A percentile compares a stretch with the other conserved stretches of the same genome.
Evolutionary conservation across 2,797 vertebrate species (phyloP).

Genomic region (Coranthus polyacanthus): DNA sequence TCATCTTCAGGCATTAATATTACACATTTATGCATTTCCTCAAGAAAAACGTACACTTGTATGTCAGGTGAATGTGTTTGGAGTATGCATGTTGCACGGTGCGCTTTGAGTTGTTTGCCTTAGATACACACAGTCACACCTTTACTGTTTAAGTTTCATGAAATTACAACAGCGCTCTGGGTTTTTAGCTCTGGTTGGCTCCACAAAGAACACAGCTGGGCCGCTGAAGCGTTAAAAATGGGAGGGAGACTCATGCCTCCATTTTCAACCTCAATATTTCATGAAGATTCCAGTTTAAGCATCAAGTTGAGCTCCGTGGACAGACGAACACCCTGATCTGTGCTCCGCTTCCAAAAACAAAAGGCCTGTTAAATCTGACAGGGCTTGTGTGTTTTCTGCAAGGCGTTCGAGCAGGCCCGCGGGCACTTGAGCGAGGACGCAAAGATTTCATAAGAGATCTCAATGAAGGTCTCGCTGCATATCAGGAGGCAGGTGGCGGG

Average conservation of each 20-base stretch:
- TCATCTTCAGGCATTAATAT: too few species aligned
- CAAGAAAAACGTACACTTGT: not conserved
- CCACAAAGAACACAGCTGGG: conserved; percentile 55
- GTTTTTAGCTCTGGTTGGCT: conserved; percentile 19
- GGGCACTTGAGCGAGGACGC: too few species aligned
- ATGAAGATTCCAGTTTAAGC: conserved; percentile 67
- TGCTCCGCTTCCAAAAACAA: too few species aligned
- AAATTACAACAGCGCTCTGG: not conserved
- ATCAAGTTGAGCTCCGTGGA: conserved; percentile 36
- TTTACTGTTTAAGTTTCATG: not conserved
- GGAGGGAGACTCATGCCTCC: conserved; percentile 51
- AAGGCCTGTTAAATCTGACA: not conserved
- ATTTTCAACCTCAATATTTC: conserved; percentile 81
- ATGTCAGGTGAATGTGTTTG: not conserved
- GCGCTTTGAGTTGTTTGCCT: not conserved
- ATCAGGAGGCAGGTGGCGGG: conserved; percentile 64
- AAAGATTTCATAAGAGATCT: conserved; percentile 33
- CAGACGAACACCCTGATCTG: conserved; percentile 30
- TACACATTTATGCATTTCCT: not conserved
- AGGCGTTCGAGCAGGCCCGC: not conserved
- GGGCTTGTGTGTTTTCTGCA: not conserved
- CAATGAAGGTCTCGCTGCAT: conserved; percentile 44
- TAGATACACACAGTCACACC: not conserved
- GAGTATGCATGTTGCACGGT: too few species aligned
- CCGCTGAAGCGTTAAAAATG: conserved; percentile 49